Conservation (phyloP, 1,140 invertebrate species). For the Hetaerina americana region DNA sequence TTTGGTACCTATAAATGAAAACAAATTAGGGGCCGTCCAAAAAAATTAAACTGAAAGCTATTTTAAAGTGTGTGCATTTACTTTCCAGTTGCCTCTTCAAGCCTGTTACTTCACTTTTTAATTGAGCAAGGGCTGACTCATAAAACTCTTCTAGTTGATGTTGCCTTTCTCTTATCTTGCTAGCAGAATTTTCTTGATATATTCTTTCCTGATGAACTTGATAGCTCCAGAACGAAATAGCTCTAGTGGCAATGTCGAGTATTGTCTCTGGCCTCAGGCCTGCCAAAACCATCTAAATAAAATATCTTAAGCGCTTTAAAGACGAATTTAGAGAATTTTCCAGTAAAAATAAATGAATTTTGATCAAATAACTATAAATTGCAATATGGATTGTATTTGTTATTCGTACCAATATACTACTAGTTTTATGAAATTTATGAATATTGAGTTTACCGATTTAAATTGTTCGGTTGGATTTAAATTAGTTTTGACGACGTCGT, state of each 20-base stretch:
- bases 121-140: neutral
- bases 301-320: neutral
- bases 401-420: too few relatives aligned
- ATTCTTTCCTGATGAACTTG: conserved; percentile 32
- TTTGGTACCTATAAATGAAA: conserved; percentile 6
- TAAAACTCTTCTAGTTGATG: conserved; percentile 7
- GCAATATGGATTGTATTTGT: too few relatives aligned
- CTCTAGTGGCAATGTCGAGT: conserved; percentile 36
- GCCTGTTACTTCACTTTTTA: conserved; percentile 8
- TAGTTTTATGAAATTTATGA: too few relatives aligned
- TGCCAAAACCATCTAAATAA: conserved; percentile 29
- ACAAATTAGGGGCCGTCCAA: neutral
- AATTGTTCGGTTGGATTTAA: conserved; percentile 34
- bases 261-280: conserved; percentile 35
- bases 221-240: conserved; percentile 38
- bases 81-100: conserved; percentile 3
- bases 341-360: conserved; percentile 1
- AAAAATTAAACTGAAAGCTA: neutral
- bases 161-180: neutral
- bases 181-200: conserved; percentile 7
- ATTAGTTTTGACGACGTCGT: conserved; percentile 37
- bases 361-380: neutral
- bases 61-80: conserved; percentile 5
- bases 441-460: conserved; percentile 21
- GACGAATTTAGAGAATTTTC: neutral